These are phyloP conservation scores for Pseudomyrmex dendroicus DNA, from an alignment of 1,140 invertebrate genomes.

Conservation along the genomic window DNA sequence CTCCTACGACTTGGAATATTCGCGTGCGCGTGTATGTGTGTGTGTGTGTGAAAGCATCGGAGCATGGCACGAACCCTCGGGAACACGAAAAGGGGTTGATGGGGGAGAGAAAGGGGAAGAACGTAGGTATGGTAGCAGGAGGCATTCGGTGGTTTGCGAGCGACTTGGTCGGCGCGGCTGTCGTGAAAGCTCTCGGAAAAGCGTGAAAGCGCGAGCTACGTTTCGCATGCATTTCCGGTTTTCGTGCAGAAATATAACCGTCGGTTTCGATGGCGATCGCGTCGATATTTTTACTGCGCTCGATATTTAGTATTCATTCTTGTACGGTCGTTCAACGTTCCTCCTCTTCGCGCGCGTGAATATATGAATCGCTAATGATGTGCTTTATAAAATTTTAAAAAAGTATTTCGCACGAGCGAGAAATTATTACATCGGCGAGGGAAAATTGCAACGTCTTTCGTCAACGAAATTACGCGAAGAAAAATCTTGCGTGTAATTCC, in stretches of 20 bases:
- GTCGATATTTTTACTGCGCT: constrained; percentile 38
- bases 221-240: constrained; percentile 2
- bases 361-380: constrained; percentile 46
- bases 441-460: not conserved
- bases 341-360: constrained; percentile 4
- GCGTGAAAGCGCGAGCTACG: constrained; percentile 51
- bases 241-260: constrained; percentile 9
- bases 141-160: constrained; percentile 42
- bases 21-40: constrained; percentile 16
- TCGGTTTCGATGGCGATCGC: constrained; percentile 11
- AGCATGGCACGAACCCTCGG: constrained; percentile 39
- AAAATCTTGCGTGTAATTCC: not conserved
- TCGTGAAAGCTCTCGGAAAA: constrained; percentile 57
- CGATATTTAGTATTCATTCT: constrained; percentile 56
- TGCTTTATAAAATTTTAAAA: constrained; percentile 18
- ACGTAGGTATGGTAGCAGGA: too few species aligned
- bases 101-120: not conserved
- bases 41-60: constrained; percentile 56
- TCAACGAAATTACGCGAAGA: constrained; percentile 14
- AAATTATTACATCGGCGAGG: constrained; percentile 11
- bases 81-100: constrained; percentile 9
- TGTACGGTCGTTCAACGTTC: not conserved
- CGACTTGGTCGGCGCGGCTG: constrained; percentile 54
- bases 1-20: constrained; percentile 67
- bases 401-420: constrained; percentile 22